phyloP scores from a whole-genome alignment of 2,888 invertebrate species.

The Apamea sordens region DNA sequence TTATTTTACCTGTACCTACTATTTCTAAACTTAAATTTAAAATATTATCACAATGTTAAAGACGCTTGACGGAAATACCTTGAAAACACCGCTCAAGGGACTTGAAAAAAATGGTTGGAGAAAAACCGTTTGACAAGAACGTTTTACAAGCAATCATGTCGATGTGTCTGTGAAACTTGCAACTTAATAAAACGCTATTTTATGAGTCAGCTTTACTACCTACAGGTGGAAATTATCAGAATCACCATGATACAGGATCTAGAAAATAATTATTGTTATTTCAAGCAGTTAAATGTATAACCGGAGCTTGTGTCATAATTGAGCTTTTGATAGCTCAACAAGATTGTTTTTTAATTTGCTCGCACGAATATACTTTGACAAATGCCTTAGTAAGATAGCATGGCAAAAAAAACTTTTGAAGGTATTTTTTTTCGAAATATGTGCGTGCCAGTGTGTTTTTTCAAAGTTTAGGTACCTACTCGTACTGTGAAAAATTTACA shows the following conservation, averaged over 20 bases:
- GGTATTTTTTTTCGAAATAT: neutral
- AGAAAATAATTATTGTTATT: constrained; percentile 36
- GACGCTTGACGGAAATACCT: constrained; percentile 14
- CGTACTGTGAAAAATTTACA: neutral
- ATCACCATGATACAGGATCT: constrained; percentile 55
- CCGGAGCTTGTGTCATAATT: constrained; percentile 37
- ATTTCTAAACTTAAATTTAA: constrained; percentile 8
- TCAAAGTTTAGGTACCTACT: neutral
- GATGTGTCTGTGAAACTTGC: constrained; percentile 5
- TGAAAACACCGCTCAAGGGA: neutral
- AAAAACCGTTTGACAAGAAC: neutral
- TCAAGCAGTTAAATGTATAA: constrained; percentile 8
- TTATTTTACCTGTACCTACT: constrained; percentile 2
- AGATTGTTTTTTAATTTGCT: constrained; percentile 1
- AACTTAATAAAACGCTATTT: constrained; percentile 23
- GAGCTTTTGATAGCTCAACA: neutral
- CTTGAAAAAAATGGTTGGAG: neutral
- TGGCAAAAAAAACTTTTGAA: neutral
- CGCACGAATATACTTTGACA: neutral
- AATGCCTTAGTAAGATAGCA: neutral
- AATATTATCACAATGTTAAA: constrained; percentile 1
- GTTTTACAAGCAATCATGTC: neutral
- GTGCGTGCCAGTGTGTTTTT: neutral
- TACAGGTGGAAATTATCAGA: constrained; percentile 25
- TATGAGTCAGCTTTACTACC: constrained; percentile 41